These are phyloP conservation scores for Pherbina coryleti DNA, from an alignment of 2,888 invertebrate species.

Conservation along the genomic window DNA sequence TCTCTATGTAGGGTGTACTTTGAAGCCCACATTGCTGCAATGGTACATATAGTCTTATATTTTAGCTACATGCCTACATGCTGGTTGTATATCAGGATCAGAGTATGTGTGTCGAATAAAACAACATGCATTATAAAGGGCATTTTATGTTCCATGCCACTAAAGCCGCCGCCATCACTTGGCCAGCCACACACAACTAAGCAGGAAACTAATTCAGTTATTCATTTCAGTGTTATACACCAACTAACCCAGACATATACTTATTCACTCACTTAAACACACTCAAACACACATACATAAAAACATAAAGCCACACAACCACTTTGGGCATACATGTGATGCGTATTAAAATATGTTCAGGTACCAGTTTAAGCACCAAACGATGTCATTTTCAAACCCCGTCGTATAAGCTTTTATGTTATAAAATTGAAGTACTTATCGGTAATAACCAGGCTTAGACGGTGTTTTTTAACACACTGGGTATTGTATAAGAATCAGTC, in stretches of 20 bases:
- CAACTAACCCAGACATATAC: too few relatives aligned
- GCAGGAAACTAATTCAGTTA: constrained; percentile 60
- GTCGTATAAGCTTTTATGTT: too few relatives aligned
- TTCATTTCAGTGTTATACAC: constrained; percentile 36
- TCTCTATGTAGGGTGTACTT: neutral
- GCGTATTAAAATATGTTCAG: too few relatives aligned
- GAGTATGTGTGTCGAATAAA: neutral
- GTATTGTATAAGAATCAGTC: too few relatives aligned
- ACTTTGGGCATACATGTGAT: too few relatives aligned
- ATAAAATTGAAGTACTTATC: too few relatives aligned
- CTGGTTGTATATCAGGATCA: neutral
- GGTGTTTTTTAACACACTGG: too few relatives aligned
- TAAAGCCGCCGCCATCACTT: constrained; percentile 1
- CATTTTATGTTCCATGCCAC: constrained; percentile 46
- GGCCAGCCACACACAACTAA: constrained; percentile 35
- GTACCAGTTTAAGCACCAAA: too few relatives aligned
- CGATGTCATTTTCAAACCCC: too few relatives aligned
- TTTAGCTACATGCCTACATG: neutral
- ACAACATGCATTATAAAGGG: constrained; percentile 54
- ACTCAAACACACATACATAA: neutral
- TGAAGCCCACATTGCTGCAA: neutral
- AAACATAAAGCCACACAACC: neutral
- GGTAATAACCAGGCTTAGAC: too few relatives aligned
- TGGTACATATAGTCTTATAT: too few relatives aligned
- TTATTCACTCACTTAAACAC: too few relatives aligned